Percentiles rank a stretch among this genome's conserved stretches.
Conservation (phyloP, 2,797 vertebrate species). For the Galaxias olidus region DNA sequence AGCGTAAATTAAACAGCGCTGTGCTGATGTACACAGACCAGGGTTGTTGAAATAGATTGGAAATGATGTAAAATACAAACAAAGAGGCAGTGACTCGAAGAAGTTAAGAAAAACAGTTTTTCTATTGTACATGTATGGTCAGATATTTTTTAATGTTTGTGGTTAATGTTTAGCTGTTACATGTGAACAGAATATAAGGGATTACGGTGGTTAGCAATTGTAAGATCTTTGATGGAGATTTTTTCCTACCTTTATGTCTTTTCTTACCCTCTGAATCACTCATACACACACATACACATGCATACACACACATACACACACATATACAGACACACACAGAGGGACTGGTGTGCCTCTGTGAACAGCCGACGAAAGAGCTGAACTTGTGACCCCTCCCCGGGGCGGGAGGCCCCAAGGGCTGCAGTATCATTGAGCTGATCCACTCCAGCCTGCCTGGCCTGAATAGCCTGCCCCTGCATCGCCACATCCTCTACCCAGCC, state of each 20-base stretch:
- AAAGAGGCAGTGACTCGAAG: conserved; percentile 30
- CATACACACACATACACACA: conserved; percentile 22
- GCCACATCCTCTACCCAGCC: conserved; percentile 41
- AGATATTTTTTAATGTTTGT: not conserved
- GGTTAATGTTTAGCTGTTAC: not conserved
- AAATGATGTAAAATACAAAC: conserved; percentile 71
- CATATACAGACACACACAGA: conserved; percentile 26
- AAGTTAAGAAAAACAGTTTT: conserved; percentile 17
- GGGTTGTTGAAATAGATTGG: conserved; percentile 67
- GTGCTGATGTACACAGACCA: conserved; percentile 65
- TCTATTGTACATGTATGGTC: no score
- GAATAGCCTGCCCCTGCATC: not conserved
- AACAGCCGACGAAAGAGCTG: conserved; percentile 71
- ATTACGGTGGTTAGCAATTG: not conserved
- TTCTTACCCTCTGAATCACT: not conserved
- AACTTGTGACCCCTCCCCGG: conserved; percentile 77
- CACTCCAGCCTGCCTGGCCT: conserved; percentile 64
- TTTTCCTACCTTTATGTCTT: not conserved
- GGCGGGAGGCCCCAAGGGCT: conserved; percentile 64
- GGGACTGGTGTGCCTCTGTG: conserved; percentile 66
- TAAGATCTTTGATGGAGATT: not conserved
- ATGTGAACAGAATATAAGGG: not conserved
- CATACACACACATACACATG: conserved; percentile 4
- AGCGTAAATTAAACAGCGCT: conserved; percentile 56
- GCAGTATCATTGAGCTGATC: conserved; percentile 73